These are phyloP conservation scores for Prolemur simus DNA, from an alignment of 2,113 vertebrate species.

Conservation along the genomic window DNA sequence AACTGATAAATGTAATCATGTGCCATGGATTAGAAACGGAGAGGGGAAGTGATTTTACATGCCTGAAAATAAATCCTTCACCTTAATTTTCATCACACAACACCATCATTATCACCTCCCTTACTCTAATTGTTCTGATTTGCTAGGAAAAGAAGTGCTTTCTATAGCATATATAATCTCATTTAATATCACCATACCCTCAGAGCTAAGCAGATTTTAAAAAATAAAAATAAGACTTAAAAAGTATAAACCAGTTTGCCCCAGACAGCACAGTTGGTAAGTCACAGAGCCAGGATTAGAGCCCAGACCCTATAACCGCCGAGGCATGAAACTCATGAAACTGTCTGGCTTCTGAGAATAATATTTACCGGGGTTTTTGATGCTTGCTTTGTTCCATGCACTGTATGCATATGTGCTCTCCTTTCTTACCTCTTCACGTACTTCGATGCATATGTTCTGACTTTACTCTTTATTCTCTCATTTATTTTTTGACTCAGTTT, in stretches of 20 bases:
- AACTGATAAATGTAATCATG: background rate
- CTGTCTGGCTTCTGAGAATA: background rate
- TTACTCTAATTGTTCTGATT: background rate
- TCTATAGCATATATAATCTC: background rate
- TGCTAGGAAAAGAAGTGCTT: background rate
- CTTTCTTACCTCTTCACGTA: background rate
- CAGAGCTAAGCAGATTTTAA: background rate
- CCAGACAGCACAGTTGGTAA: background rate
- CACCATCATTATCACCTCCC: background rate
- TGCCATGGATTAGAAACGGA: background rate
- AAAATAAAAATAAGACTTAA: background rate
- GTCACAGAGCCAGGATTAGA: background rate
- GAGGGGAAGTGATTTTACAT: background rate
- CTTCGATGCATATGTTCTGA: background rate
- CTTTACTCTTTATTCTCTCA: background rate
- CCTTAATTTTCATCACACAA: background rate
- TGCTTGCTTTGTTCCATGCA: background rate
- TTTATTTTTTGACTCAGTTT: background rate
- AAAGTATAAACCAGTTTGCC: background rate
- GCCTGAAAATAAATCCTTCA: background rate
- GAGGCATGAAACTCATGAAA: background rate
- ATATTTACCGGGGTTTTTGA: background rate
- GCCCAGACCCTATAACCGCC: background rate
- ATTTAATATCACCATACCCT: background rate
- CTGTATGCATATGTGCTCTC: background rate